Conservation (phyloP, 1,140 invertebrate genomes). For the Ylistrum balloti region DNA sequence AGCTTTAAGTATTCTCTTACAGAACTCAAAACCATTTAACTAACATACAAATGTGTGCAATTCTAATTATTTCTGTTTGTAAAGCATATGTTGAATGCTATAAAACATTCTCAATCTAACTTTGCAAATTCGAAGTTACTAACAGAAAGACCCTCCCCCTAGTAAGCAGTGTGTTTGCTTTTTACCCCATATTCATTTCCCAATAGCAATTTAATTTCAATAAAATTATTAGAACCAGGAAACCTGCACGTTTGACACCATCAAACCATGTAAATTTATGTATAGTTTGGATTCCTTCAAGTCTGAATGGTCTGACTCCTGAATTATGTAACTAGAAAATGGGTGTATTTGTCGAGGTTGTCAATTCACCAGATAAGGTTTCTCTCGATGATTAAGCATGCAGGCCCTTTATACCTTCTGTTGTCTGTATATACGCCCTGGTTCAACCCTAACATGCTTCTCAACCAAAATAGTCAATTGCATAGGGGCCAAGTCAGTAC, state of each 20-base stretch:
- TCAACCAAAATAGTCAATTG: not conserved
- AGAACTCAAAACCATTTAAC: too few relatives aligned
- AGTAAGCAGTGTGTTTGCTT: not conserved
- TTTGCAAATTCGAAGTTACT: not conserved
- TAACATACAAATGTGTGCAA: too few relatives aligned
- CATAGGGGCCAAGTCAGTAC: not conserved
- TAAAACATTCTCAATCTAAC: not conserved
- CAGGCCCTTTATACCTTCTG: slow-evolving; percentile 9
- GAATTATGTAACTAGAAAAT: not conserved
- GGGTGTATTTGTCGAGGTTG: slow-evolving; percentile 5
- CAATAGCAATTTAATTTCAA: not conserved
- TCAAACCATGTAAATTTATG: not conserved
- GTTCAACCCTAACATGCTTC: not conserved
- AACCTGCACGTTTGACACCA: not conserved
- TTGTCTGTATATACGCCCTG: not conserved
- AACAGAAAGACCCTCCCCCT: not conserved
- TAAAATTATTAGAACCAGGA: not conserved
- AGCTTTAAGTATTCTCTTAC: too few relatives aligned
- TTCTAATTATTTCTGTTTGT: not conserved
- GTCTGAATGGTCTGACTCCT: not conserved
- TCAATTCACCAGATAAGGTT: not conserved
- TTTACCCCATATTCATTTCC: not conserved
- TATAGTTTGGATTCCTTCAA: not conserved
- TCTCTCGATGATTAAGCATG: slow-evolving; percentile 2
- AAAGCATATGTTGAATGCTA: not conserved